Base-by-base conservation (phyloP, 2,888 invertebrate genomes). In the Lycia hirtaria region DNA sequence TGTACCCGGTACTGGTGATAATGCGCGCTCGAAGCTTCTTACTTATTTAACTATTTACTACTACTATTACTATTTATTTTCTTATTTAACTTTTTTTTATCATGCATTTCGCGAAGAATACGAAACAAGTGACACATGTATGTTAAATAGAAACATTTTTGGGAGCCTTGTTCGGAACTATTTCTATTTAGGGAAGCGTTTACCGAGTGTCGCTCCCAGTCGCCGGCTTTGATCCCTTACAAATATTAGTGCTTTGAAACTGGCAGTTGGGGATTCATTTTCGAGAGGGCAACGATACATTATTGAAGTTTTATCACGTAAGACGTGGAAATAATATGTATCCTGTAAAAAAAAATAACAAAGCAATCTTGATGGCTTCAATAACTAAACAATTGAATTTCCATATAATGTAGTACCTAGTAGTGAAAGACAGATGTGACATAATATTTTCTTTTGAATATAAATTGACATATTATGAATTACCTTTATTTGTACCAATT, bases 141-240 rank as follows among this genome's bases (percentile, higher is more conserved):
- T 33, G 32, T 32, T 45, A 54, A 54, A 40, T 33, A 32, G 40
- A 17, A 26, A 10, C 40, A 17, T 17, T 47, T 54, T 32, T 19
- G 24, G 26, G 30, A 24, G 33, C 19, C 32, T 47, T 32, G 53
- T 47, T 38, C 17, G 30, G 15, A 56, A 56, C 55, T 56, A 56
- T 56, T 56, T 43, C 44, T 49, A 44, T 56, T 49, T 35, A 41
- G 40, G 19, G 40, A 47, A 47, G 19, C 54, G 26, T 41, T 54
- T 41, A 47, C 40, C 47, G 47, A 22, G 43, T 37, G 49, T 37
- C 49, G 48, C 30, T 30, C 41, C 33, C 40, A 32, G 47, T 35
- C 22, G 48, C 10, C 17, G 5, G 28, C 43, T 56, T 55, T 49
- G 55, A 55, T 55, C 49, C 55, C 37, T 37, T 6, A 19, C 9